phyloP scores from a whole-genome alignment of 2,888 invertebrate species.

The Pachydiplax longipennis region DNA sequence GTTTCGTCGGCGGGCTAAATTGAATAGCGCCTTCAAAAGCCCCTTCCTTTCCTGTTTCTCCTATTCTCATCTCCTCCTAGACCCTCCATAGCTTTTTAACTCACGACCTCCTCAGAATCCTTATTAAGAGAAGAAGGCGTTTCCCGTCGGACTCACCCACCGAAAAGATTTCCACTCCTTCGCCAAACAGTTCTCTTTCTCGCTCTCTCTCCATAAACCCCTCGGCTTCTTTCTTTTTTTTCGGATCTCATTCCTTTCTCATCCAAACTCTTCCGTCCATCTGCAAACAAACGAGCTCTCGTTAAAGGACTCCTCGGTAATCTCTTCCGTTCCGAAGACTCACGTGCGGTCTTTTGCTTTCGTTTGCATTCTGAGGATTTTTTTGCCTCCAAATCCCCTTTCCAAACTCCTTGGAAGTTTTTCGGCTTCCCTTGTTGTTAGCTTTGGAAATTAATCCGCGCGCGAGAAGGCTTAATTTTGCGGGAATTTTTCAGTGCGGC shows the following conservation, averaged over 20 bases:
- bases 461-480: too few relatives aligned
- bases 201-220: neutral
- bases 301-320: neutral
- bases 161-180: neutral
- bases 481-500: too few relatives aligned
- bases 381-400: neutral
- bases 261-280: neutral
- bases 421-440: neutral
- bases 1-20: too few relatives aligned
- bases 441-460: too few relatives aligned
- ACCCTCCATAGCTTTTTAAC: neutral
- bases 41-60: neutral
- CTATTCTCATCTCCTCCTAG: neutral
- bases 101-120: neutral
- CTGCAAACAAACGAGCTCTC: conserved; percentile 26
- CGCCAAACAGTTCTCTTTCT: neutral
- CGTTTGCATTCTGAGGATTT: neutral
- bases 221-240: too few relatives aligned
- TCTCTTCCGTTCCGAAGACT: neutral
- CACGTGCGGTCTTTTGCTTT: neutral
- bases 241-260: too few relatives aligned
- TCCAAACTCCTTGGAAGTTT: neutral
- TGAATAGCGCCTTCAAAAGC: too few relatives aligned
- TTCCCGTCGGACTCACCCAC: neutral
- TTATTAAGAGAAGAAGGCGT: neutral